phyloP scores from a whole-genome alignment of 2,888 invertebrate species.

The Hyles lineata region DNA sequence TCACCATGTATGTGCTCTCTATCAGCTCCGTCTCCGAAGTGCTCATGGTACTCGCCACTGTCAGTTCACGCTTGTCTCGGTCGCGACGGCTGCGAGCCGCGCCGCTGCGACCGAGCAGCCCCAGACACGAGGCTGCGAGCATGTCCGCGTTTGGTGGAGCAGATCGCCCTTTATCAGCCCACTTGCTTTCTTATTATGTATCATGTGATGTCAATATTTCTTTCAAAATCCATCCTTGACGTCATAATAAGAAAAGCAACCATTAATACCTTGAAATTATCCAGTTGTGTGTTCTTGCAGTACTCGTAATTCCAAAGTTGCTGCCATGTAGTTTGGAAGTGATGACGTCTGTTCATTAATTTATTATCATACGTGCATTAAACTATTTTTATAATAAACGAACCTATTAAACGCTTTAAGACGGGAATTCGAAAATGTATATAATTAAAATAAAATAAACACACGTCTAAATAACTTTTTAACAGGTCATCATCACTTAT shows the following conservation, averaged over 20 bases:
- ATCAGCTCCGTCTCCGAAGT: slow-evolving; percentile 99
- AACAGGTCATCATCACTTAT: slow-evolving; percentile 50
- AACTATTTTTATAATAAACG: background rate
- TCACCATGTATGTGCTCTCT: slow-evolving; percentile 99
- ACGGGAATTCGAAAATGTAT: background rate
- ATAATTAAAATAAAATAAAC: background rate
- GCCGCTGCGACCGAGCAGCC: slow-evolving; percentile 82
- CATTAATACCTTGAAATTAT: slow-evolving; percentile 70
- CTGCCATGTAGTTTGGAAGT: slow-evolving; percentile 56
- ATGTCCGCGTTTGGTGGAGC: slow-evolving; percentile 82
- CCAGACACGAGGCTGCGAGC: slow-evolving; percentile 84
- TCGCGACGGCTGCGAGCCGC: slow-evolving; percentile 65
- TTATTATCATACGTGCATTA: slow-evolving; percentile 16
- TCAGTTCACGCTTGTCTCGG: slow-evolving; percentile 82
- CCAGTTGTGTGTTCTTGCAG: slow-evolving; percentile 78
- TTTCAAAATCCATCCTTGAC: slow-evolving; percentile 49
- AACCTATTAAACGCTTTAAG: slow-evolving; percentile 12
- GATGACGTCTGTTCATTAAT: slow-evolving; percentile 58
- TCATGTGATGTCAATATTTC: slow-evolving; percentile 48
- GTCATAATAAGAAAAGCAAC: slow-evolving; percentile 80
- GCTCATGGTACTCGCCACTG: slow-evolving; percentile 93
- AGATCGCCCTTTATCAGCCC: slow-evolving; percentile 77
- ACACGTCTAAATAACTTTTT: background rate
- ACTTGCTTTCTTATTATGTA: slow-evolving; percentile 83
- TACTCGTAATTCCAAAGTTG: slow-evolving; percentile 83